Evolutionary conservation across 2,888 invertebrate species (phyloP), one percentile per base, ranked within the genome.

Genomic region (Phyllotreta striolata): DNA sequence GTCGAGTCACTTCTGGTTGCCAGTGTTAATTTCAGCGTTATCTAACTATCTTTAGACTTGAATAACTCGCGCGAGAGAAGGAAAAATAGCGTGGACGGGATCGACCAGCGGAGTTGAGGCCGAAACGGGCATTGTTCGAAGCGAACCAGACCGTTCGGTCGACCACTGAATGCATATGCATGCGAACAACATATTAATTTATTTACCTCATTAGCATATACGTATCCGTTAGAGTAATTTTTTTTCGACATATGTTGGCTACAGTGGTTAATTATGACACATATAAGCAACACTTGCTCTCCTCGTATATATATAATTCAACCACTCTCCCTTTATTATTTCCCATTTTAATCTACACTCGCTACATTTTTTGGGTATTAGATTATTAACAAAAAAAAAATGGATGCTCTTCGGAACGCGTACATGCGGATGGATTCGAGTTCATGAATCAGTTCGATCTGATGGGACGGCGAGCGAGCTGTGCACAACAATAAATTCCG

Each of bases 161-260:
- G 69, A 66, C 62, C 69, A 68, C 72, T 69, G 73, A 80, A 82
- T 82, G 80, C 82, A 82, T 82, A 82, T 82, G 81, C 81, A 82
- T 82, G 81, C 81, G 77, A 80, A 79, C 81, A 80, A 81, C 81
- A 80, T 82, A 82, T 82, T 82, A 82, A 82, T 82, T 82, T 82
- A 82, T 81, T 80, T 81, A 75, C 77, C n/a, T 80, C 79, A 82
- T 82, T 82, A 82, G 81, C 82, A 82, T 82, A 82, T 81, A 78
- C 80, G 81, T 82, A 82, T 82, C 82, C 82, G 82, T 81, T 82
- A 82, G 81, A 79, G 66, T 62, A 76, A 24, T 24, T 78, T 80
- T 80, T 80, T 81, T 81, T 75, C 77, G 79, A 78, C 81, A 81
- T 81, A 81, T 82, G 82, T 78, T 79, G 77, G 78, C 74, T 76